Conservation (phyloP, 2,113 vertebrate genomes). For the Nicator chloris region DNA sequence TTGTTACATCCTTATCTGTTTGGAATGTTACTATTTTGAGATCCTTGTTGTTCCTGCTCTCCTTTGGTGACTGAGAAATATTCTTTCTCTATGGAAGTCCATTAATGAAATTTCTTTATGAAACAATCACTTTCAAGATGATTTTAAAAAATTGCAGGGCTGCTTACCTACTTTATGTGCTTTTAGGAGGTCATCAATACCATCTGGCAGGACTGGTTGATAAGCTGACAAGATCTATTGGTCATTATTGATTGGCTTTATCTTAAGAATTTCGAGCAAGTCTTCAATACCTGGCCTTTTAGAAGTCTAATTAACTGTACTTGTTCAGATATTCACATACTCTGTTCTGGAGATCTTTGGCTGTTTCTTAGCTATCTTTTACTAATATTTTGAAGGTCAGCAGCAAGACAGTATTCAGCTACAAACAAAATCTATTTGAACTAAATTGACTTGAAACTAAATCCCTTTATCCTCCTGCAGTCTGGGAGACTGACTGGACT, state of each 20-base stretch:
- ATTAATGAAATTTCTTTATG: not conserved
- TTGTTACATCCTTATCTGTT: not conserved
- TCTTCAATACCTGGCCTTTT: not conserved
- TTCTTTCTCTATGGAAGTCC: not conserved
- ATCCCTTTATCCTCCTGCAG: not conserved
- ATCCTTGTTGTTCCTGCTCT: not conserved
- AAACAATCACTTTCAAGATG: not conserved
- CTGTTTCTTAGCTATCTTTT: not conserved
- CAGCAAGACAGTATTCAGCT: not conserved
- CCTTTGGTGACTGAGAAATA: not conserved
- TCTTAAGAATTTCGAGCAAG: not conserved
- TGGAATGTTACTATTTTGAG: not conserved
- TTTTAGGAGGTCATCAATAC: not conserved
- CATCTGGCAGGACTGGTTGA: not conserved
- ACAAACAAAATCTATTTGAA: not conserved
- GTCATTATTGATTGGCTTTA: not conserved
- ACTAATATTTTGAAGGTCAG: not conserved
- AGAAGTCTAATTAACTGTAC: not conserved
- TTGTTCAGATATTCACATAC: not conserved
- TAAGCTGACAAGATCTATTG: not conserved
- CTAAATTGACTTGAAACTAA: not conserved
- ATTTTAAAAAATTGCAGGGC: not conserved
- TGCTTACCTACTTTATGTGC: not conserved
- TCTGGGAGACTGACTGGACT: not conserved
- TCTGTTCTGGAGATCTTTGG: not conserved